These are phyloP conservation scores for Drosophila truncata DNA, from an alignment of 1,140 invertebrate genomes.

Conservation along the genomic window DNA sequence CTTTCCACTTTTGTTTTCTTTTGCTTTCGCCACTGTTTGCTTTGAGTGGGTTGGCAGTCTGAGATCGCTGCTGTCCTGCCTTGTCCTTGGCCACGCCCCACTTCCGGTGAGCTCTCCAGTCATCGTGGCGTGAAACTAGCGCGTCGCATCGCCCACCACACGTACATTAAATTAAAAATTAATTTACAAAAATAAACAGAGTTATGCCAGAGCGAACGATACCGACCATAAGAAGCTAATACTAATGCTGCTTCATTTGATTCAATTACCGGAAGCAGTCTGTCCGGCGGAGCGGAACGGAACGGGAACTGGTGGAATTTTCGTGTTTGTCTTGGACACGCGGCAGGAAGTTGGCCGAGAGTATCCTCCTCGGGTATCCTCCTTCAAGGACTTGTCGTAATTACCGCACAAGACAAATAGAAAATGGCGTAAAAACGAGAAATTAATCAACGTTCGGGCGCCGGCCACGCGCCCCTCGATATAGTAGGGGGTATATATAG, in stretches of 20 bases:
- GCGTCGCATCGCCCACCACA: constrained; percentile 54
- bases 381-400: constrained; percentile 71
- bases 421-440: constrained; percentile 82
- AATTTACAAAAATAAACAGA: constrained; percentile 82
- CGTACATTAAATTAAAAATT: constrained; percentile 83
- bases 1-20: constrained; percentile 53
- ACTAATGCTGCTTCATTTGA: constrained; percentile 83
- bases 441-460: constrained; percentile 71
- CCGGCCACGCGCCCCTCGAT: constrained; percentile 23
- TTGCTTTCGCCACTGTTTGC: constrained; percentile 39
- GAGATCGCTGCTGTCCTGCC: constrained; percentile 1
- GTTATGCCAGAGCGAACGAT: constrained; percentile 54
- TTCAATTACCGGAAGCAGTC: constrained; percentile 81
- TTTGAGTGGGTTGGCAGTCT: constrained; percentile 3
- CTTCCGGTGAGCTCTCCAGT: constrained; percentile 44
- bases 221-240: constrained; percentile 77
- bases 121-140: constrained; percentile 68
- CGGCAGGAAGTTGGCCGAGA: constrained; percentile 51
- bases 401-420: constrained; percentile 82
- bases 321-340: constrained; percentile 72
- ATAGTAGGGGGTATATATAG: constrained; percentile 5
- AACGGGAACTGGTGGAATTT: constrained; percentile 21
- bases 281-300: constrained; percentile 24
- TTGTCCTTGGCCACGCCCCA: constrained; percentile 35
- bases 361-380: constrained; percentile 10